Evolutionary conservation across 23 tunicate genomes (phyloP).

Genomic region (Halocynthia roretzi): DNA sequence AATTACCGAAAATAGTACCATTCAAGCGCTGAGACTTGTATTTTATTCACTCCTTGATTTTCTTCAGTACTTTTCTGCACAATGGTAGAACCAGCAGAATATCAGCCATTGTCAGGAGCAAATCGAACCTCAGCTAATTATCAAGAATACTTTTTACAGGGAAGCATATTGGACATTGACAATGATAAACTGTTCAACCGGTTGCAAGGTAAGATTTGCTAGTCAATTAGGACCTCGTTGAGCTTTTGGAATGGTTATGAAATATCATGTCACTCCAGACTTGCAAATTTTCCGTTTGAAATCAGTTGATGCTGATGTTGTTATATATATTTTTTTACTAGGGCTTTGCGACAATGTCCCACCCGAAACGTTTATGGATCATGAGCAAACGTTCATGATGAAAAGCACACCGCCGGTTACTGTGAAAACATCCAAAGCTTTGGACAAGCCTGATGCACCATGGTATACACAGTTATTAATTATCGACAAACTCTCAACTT

Average conservation of each 20-base stretch:
- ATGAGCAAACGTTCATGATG: constrained; percentile 48
- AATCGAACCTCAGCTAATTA: constrained; percentile 34
- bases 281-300: not conserved
- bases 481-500: too few relatives aligned
- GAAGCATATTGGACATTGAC: constrained; percentile 46
- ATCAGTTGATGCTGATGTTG: too few relatives aligned
- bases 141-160: constrained; percentile 88
- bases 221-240: not conserved
- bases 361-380: constrained; percentile 55
- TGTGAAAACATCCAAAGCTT: constrained; percentile 65
- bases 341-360: constrained; percentile 83
- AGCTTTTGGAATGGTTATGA: not conserved
- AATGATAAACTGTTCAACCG: constrained; percentile 53
- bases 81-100: constrained; percentile 70
- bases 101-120: constrained; percentile 66
- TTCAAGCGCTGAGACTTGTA: too few relatives aligned
- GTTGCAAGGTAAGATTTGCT: constrained; percentile 40
- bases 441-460: constrained; percentile 40
- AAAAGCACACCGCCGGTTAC: constrained; percentile 29
- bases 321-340: not conserved
- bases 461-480: constrained; percentile 17
- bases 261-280: not conserved
- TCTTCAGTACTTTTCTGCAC: too few relatives aligned
- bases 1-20: too few relatives aligned
- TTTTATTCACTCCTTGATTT: too few relatives aligned